These are phyloP conservation scores for Allygus modestus DNA, from an alignment of 2,888 invertebrate genomes.

Conservation along the genomic window DNA sequence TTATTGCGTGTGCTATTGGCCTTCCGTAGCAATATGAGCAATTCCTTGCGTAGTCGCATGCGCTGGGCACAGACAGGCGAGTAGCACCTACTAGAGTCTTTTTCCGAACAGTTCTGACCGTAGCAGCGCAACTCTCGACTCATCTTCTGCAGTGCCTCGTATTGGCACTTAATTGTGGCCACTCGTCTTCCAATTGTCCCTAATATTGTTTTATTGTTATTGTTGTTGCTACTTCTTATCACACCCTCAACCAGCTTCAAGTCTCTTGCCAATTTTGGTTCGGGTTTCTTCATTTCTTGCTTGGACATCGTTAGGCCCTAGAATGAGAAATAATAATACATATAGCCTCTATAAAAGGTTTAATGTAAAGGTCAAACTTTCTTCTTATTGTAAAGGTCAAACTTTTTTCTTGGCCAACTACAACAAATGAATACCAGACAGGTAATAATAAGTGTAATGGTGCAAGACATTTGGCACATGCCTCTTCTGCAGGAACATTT, in stretches of 20 bases:
- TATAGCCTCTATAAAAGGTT: background rate
- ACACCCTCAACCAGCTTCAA: slow-evolving; percentile 29
- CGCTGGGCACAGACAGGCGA: slow-evolving; percentile 90
- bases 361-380: too few relatives aligned
- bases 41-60: slow-evolving; percentile 83
- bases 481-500: too few relatives aligned
- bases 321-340: background rate
- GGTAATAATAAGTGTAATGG: too few relatives aligned
- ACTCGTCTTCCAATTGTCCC: slow-evolving; percentile 82
- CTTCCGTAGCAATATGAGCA: slow-evolving; percentile 77
- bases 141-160: slow-evolving; percentile 82
- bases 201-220: slow-evolving; percentile 75
- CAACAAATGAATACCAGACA: too few relatives aligned
- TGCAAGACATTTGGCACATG: too few relatives aligned
- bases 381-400: too few relatives aligned
- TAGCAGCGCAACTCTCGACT: slow-evolving; percentile 87
- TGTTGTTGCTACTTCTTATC: slow-evolving; percentile 41
- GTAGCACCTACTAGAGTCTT: slow-evolving; percentile 82
- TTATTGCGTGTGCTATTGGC: slow-evolving; percentile 68
- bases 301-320: background rate
- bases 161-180: slow-evolving; percentile 83
- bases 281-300: slow-evolving; percentile 17
- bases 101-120: slow-evolving; percentile 78
- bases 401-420: too few relatives aligned
- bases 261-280: background rate